phyloP scores from a whole-genome alignment of 1,140 invertebrate genomes.

The Lucilia cuprina region DNA sequence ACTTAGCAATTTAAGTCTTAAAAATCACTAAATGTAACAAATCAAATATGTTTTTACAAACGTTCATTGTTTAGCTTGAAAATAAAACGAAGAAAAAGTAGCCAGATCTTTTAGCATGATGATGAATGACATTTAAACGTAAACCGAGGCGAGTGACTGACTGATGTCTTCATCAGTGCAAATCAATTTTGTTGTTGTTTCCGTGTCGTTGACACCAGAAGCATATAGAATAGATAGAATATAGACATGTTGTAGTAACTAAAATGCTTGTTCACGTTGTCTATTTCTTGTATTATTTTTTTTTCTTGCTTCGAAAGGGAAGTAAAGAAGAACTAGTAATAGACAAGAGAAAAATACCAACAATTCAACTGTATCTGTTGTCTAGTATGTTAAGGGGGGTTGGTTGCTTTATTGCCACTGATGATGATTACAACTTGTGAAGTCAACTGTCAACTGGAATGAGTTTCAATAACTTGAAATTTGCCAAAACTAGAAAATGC shows the following conservation, averaged over 20 bases:
- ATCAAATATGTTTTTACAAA: neutral
- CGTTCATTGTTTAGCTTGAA: neutral
- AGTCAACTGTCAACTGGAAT: slow-evolving; percentile 35
- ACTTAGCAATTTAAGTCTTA: neutral
- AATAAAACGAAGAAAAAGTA: neutral
- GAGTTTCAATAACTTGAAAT: slow-evolving; percentile 28
- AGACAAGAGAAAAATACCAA: neutral
- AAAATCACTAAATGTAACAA: neutral
- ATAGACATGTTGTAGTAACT: neutral
- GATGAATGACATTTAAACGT: slow-evolving; percentile 5
- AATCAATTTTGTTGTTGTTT: slow-evolving; percentile 22
- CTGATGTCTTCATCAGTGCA: slow-evolving; percentile 22
- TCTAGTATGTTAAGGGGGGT: neutral
- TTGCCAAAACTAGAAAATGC: slow-evolving; percentile 29
- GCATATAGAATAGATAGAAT: neutral
- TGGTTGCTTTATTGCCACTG: neutral
- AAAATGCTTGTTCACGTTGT: neutral
- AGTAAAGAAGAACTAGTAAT: neutral
- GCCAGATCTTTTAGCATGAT: neutral
- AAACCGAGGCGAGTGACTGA: neutral
- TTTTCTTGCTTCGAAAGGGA: neutral
- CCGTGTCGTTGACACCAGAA: slow-evolving; percentile 20
- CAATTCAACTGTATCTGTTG: neutral
- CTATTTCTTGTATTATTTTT: too few species aligned
- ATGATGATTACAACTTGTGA: neutral